These are phyloP conservation scores for Epinephelus lanceolatus DNA, from an alignment of 2,113 vertebrate genomes.

Conservation along the genomic window DNA sequence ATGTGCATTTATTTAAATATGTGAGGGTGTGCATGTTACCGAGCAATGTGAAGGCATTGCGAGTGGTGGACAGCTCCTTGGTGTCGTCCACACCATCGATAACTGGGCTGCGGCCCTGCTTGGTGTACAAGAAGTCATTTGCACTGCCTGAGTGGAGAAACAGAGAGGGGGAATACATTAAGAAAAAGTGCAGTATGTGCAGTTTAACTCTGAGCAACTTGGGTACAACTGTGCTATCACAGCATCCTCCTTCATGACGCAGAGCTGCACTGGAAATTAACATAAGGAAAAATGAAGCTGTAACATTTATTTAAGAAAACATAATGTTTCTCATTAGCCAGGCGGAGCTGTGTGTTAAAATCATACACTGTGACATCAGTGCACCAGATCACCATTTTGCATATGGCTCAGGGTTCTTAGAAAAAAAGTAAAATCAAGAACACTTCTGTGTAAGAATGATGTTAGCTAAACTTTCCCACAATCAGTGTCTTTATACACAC, in stretches of 20 bases:
- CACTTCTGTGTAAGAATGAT: constrained; percentile 20
- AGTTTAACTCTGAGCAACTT: constrained; percentile 8
- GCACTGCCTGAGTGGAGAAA: constrained; percentile 86
- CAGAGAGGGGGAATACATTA: background rate
- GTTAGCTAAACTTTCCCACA: constrained; percentile 34
- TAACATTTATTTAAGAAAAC: background rate
- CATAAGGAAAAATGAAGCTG: background rate
- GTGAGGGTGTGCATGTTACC: constrained; percentile 82
- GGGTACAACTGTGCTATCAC: background rate
- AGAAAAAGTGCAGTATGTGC: background rate
- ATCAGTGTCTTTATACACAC: constrained; percentile 36
- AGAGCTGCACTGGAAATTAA: background rate
- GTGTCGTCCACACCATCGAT: constrained; percentile 95
- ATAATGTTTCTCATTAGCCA: background rate
- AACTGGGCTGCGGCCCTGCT: constrained; percentile 92
- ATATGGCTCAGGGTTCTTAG: background rate
- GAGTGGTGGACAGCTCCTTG: constrained; percentile 92
- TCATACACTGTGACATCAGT: background rate
- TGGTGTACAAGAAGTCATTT: constrained; percentile 92
- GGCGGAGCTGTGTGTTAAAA: too few relatives aligned
- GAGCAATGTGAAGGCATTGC: constrained; percentile 92
- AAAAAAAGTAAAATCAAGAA: constrained; percentile 7
- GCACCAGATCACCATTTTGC: background rate
- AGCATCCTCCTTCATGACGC: background rate
- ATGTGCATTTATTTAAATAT: background rate